Evolutionary conservation across 2,888 invertebrate species (phyloP).

Genomic region (Ormyrus rosae): DNA sequence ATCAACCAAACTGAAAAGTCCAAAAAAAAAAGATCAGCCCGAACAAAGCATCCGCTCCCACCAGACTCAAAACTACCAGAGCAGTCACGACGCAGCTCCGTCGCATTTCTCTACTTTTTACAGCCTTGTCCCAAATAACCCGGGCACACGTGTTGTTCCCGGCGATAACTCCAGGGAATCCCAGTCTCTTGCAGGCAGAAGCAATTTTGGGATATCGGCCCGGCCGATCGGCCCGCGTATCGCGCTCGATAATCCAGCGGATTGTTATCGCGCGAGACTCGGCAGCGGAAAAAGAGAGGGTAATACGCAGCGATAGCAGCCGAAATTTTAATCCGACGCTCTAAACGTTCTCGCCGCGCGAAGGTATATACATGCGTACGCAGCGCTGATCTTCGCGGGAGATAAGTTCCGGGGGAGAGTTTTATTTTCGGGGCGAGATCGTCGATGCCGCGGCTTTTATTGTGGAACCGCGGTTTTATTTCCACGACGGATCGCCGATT

Average conservation of each 20-base stretch:
- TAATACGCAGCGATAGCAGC: slow-evolving; percentile 61
- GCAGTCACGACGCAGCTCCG: too few relatives aligned
- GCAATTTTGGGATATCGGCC: slow-evolving; percentile 57
- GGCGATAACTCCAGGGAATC: background rate
- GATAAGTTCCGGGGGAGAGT: slow-evolving; percentile 18
- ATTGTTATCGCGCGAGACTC: slow-evolving; percentile 60
- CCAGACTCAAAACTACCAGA: too few relatives aligned
- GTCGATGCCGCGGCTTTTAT: slow-evolving; percentile 3
- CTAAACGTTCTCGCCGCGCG: slow-evolving; percentile 27
- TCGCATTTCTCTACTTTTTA: background rate
- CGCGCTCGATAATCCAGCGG: slow-evolving; percentile 62
- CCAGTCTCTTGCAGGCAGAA: background rate
- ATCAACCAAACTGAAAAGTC: too few relatives aligned
- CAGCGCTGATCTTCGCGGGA: slow-evolving; percentile 6
- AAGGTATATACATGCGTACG: slow-evolving; percentile 1
- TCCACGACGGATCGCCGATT: too few relatives aligned
- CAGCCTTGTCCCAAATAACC: slow-evolving; percentile 12
- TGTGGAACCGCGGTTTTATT: background rate
- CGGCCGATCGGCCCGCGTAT: slow-evolving; percentile 58
- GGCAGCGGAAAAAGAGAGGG: slow-evolving; percentile 60
- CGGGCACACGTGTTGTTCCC: too few relatives aligned
- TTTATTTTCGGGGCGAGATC: slow-evolving; percentile 20
- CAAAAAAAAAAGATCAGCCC: too few relatives aligned
- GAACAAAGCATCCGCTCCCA: too few relatives aligned
- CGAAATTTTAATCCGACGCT: slow-evolving; percentile 64